phyloP scores from a whole-genome alignment of 2,113 vertebrate genomes.

The Pleuronectes platessa region DNA sequence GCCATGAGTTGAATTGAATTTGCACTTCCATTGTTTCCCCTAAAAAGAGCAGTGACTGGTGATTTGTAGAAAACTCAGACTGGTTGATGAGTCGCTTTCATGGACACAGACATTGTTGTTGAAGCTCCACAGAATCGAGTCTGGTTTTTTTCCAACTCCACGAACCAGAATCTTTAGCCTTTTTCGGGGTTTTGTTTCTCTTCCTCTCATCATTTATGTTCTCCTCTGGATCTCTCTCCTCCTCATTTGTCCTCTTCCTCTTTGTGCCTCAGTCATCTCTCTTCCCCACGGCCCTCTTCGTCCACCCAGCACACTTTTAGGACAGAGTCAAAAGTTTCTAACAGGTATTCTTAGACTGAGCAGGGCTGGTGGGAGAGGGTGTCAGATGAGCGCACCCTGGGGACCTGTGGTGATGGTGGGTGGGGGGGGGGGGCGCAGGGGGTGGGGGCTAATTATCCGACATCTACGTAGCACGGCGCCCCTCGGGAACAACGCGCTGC shows the following conservation, averaged over 20 bases:
- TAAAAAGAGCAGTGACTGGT: conserved; percentile 43
- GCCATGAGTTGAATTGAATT: conserved; percentile 47
- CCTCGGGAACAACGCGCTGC: conserved; percentile 80
- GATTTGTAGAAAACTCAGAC: conserved; percentile 67
- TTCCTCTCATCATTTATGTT: background rate
- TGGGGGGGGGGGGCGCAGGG: background rate
- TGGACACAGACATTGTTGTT: conserved; percentile 52
- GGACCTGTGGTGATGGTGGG: conserved; percentile 36
- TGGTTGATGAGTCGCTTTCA: conserved; percentile 56
- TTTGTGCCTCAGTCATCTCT: background rate
- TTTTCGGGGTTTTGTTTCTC: conserved; percentile 12
- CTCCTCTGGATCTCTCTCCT: background rate
- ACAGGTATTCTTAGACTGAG: conserved; percentile 75
- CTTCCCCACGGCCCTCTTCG: background rate
- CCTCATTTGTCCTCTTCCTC: background rate
- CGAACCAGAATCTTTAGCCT: background rate
- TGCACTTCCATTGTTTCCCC: conserved; percentile 63
- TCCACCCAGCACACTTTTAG: background rate
- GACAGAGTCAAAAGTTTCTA: background rate
- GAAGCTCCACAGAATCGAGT: conserved; percentile 34
- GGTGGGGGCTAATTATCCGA: conserved; percentile 81
- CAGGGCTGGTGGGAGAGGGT: conserved; percentile 34
- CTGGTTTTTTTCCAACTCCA: conserved; percentile 21
- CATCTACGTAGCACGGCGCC: conserved; percentile 76
- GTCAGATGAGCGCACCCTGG: conserved; percentile 58